phyloP scores from a whole-genome alignment of 1,140 invertebrate genomes.

The Pollicipes pollicipes region DNA sequence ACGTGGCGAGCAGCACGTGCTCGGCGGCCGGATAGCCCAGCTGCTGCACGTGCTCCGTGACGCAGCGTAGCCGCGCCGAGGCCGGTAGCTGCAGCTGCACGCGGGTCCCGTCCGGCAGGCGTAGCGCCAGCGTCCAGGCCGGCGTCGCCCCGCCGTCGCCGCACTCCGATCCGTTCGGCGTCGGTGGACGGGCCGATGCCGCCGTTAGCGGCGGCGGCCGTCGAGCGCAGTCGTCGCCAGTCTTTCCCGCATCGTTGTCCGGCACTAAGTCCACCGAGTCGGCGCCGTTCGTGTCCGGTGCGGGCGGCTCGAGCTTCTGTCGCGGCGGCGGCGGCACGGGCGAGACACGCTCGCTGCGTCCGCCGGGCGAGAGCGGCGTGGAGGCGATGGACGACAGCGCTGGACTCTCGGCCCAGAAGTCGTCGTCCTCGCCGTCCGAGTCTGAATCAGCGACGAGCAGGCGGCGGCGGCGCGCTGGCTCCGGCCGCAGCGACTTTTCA shows the following conservation, averaged over 20 bases:
- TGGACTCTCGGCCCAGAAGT: slow-evolving; percentile 21
- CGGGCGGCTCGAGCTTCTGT: background rate
- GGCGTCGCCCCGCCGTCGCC: slow-evolving; percentile 17
- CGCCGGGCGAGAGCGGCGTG: slow-evolving; percentile 3
- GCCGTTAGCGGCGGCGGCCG: slow-evolving; percentile 7
- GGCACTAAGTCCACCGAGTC: background rate
- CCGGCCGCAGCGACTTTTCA: slow-evolving; percentile 25
- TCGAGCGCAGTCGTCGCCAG: background rate
- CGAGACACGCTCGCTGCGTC: background rate
- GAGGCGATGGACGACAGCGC: slow-evolving; percentile 13
- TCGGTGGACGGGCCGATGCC: slow-evolving; percentile 1
- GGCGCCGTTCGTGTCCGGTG: background rate
- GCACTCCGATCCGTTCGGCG: slow-evolving; percentile 4
- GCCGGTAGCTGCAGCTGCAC: slow-evolving; percentile 27
- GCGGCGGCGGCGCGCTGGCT: slow-evolving; percentile 8
- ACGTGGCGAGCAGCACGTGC: slow-evolving; percentile 34
- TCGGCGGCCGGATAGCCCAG: slow-evolving; percentile 26
- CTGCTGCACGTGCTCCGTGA: slow-evolving; percentile 25
- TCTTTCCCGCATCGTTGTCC: slow-evolving; percentile 9
- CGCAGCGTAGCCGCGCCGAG: slow-evolving; percentile 29
- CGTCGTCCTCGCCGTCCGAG: slow-evolving; percentile 20
- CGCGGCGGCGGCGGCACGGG: background rate
- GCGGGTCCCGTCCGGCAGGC: slow-evolving; percentile 29
- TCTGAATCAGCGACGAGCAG: slow-evolving; percentile 9
- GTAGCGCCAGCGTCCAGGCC: slow-evolving; percentile 25